These are phyloP conservation scores for Tachuris rubrigastra DNA, from an alignment of 2,113 vertebrate genomes.

Conservation along the genomic window DNA sequence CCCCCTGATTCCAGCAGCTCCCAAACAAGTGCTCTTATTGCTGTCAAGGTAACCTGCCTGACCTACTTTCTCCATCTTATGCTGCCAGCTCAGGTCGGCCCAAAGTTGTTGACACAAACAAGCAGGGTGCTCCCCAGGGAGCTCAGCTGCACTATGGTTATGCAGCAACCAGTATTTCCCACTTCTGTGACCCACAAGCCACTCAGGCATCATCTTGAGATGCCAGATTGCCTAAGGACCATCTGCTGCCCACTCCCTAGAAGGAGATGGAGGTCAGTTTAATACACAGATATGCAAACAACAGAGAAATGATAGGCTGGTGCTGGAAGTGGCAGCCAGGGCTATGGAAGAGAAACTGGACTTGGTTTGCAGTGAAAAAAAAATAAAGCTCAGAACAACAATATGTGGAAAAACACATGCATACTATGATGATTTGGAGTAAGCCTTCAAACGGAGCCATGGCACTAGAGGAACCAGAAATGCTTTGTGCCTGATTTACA, in stretches of 20 bases:
- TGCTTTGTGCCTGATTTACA: neutral
- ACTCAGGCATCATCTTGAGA: neutral
- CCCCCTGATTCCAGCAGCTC: neutral
- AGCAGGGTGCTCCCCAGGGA: neutral
- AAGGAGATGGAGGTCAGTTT: neutral
- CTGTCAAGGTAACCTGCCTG: neutral
- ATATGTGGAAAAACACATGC: neutral
- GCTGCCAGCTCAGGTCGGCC: fast-evolving
- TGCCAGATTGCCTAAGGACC: neutral
- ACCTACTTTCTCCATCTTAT: neutral
- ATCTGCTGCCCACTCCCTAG: neutral
- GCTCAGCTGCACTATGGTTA: neutral
- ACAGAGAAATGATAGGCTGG: neutral
- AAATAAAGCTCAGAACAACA: neutral
- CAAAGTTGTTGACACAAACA: neutral
- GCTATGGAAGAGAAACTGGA: neutral
- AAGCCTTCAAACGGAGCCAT: neutral
- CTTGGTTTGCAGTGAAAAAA: neutral
- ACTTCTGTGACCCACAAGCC: neutral
- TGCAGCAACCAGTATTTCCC: neutral
- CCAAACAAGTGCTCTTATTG: neutral
- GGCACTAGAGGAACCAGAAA: neutral
- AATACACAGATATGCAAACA: neutral
- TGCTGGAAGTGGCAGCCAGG: neutral
- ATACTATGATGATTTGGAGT: neutral